A percentile compares a stretch with the other conserved stretches of the same genome.
These are phyloP conservation scores for Noctua janthina DNA, from an alignment of 2,888 invertebrate species.

Conservation along the genomic window DNA sequence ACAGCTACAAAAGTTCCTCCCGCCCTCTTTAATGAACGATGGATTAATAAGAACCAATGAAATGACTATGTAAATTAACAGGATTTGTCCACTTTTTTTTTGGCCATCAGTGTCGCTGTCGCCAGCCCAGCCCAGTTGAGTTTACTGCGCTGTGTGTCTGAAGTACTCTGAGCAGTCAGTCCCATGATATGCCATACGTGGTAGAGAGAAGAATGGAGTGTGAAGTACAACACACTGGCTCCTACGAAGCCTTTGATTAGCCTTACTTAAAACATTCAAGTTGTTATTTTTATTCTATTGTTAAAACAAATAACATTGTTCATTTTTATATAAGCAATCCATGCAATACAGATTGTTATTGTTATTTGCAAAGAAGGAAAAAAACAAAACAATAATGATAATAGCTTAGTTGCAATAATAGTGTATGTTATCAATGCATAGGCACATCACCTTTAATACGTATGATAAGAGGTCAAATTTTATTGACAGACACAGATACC, in stretches of 20 bases:
- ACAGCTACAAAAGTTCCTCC: too few relatives aligned
- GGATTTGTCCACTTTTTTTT: neutral
- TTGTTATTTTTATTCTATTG: neutral
- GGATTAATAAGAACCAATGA: neutral
- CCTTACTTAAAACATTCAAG: neutral
- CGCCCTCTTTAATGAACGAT: neutral
- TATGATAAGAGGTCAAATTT: slow-evolving; percentile 29
- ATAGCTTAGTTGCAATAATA: slow-evolving; percentile 9
- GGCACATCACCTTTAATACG: slow-evolving; percentile 6
- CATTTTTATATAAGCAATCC: slow-evolving; percentile 10
- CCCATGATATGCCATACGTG: neutral
- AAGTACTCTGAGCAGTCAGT: neutral
- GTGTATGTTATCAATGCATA: slow-evolving; percentile 11
- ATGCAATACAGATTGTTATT: slow-evolving; percentile 28
- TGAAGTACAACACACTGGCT: neutral
- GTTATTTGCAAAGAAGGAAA: slow-evolving; percentile 18
- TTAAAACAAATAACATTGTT: slow-evolving; percentile 18
- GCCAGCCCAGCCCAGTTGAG: neutral
- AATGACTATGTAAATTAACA: neutral
- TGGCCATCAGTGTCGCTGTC: neutral
- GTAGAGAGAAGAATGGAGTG: neutral
- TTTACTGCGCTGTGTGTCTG: neutral
- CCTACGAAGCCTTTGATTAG: slow-evolving; percentile 5
- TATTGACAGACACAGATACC: neutral
- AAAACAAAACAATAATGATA: slow-evolving; percentile 32